These are phyloP conservation scores for Aphelenchoides besseyi DNA, from an alignment of 1,140 invertebrate genomes.

Conservation along the genomic window DNA sequence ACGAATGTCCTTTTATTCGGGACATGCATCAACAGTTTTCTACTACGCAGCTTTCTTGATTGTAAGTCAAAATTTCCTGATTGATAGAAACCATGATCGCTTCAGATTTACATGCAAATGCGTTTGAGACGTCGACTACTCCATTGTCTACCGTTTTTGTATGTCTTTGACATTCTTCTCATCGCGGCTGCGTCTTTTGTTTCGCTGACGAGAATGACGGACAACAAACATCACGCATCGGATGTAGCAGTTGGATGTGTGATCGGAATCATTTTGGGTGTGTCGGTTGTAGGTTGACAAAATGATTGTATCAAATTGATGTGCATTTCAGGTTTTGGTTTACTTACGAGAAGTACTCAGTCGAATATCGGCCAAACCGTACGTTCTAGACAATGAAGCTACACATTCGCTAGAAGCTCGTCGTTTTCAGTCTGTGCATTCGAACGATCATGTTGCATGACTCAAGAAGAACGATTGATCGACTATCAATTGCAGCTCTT, in stretches of 20 bases:
- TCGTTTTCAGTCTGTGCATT: background rate
- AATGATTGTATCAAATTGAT: background rate
- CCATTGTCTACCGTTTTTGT: slow-evolving; percentile 27
- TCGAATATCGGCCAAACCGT: background rate
- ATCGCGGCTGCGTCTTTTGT: slow-evolving; percentile 25
- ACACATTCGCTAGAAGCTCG: background rate
- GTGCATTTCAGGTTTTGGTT: background rate
- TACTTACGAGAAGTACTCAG: background rate
- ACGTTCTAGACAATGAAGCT: background rate
- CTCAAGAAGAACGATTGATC: too few species aligned
- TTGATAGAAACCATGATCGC: background rate
- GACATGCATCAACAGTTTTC: slow-evolving; percentile 22
- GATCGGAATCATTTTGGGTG: slow-evolving; percentile 18
- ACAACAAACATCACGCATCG: slow-evolving; percentile 29
- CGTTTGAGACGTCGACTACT: background rate
- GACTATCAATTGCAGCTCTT: too few species aligned
- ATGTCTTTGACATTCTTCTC: slow-evolving; percentile 7
- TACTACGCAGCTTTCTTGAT: slow-evolving; percentile 23
- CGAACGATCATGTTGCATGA: background rate
- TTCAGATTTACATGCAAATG: slow-evolving; percentile 20
- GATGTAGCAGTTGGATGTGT: slow-evolving; percentile 18
- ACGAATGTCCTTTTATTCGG: slow-evolving; percentile 23
- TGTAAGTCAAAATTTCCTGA: slow-evolving; percentile 18
- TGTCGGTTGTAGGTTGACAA: background rate
- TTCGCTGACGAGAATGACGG: slow-evolving; percentile 7